These are phyloP conservation scores for Tricholaema leucomelas DNA, from an alignment of 2,113 vertebrate genomes.

Conservation along the genomic window DNA sequence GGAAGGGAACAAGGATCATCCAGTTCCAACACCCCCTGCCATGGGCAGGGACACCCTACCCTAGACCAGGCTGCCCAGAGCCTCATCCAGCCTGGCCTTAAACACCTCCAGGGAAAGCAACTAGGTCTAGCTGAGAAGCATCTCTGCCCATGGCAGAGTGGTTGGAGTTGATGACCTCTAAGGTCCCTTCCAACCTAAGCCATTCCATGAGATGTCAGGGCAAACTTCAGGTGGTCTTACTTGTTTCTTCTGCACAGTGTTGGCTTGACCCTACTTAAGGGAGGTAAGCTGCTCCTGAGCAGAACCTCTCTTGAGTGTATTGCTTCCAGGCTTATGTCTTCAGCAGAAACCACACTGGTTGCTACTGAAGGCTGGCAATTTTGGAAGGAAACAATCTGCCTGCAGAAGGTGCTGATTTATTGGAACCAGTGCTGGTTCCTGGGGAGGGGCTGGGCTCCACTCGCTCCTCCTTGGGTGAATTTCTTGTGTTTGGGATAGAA, in stretches of 20 bases:
- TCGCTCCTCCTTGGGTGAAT: not conserved
- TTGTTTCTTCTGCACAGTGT: fast-evolving
- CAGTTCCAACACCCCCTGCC: too few species aligned
- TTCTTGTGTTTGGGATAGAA: not conserved
- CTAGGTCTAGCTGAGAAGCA: too few species aligned
- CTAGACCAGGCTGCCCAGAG: too few species aligned
- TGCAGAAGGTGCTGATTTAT: slow-evolving; percentile 29
- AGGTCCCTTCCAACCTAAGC: too few species aligned
- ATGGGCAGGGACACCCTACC: too few species aligned
- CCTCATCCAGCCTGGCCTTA: too few species aligned
- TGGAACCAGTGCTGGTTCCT: not conserved
- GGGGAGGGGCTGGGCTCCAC: not conserved
- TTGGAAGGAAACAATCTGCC: not conserved
- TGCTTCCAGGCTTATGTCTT: not conserved
- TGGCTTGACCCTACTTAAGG: not conserved
- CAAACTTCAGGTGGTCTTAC: not conserved
- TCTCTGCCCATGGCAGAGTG: too few species aligned
- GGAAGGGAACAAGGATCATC: too few species aligned
- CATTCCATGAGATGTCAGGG: not conserved
- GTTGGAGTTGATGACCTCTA: too few species aligned
- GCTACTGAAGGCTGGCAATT: not conserved
- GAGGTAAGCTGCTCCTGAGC: not conserved
- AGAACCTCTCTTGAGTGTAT: not conserved
- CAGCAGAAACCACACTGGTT: not conserved
- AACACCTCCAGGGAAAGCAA: too few species aligned